phyloP scores from a whole-genome alignment of 2,113 vertebrate species.

The Cinclus mexicanus region DNA sequence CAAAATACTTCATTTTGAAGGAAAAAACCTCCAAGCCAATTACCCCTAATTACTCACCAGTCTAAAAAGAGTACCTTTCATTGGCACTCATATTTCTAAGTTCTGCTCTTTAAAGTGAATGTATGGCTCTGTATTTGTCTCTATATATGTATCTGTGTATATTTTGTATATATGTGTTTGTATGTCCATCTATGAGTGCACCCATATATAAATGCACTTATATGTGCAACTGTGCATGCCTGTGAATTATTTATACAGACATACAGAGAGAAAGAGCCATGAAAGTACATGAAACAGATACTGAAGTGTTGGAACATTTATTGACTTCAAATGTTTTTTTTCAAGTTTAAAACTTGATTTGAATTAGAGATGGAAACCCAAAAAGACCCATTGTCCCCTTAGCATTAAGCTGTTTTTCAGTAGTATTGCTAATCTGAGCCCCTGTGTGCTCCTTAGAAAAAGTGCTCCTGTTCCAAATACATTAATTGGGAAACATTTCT shows the following conservation, averaged over 20 bases:
- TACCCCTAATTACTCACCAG: not conserved
- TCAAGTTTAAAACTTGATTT: not conserved
- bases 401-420: not conserved
- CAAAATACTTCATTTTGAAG: not conserved
- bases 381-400: not conserved
- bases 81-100: not conserved
- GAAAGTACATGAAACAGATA: not conserved
- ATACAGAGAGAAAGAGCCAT: not conserved
- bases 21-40: not conserved
- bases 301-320: not conserved
- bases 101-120: not conserved
- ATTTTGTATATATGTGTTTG: not conserved
- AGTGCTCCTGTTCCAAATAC: not conserved
- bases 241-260: not conserved
- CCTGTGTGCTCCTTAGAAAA: not conserved
- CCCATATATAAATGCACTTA: not conserved
- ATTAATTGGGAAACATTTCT: not conserved
- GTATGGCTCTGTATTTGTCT: not conserved
- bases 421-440: not conserved
- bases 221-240: not conserved
- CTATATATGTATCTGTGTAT: not conserved
- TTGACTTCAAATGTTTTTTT: not conserved
- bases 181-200: not conserved
- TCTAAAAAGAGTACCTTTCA: not conserved
- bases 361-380: not conserved